Evolutionary conservation across 2,113 vertebrate species (phyloP).

Genomic region (Henicopernis longicauda): DNA sequence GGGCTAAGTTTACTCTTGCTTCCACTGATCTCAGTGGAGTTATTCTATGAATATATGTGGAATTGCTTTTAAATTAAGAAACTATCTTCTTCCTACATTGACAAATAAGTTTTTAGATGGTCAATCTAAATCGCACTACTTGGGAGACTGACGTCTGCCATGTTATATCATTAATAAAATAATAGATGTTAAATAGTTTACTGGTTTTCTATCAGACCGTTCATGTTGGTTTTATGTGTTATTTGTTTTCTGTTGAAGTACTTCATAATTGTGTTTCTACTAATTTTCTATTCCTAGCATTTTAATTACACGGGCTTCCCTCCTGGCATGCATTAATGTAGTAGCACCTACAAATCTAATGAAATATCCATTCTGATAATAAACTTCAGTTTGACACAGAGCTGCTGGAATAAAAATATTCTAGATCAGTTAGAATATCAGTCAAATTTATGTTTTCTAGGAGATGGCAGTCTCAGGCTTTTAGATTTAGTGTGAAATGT

Average conservation of each 20-base stretch:
- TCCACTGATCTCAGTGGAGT: background rate
- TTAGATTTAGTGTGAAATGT: background rate
- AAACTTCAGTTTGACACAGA: background rate
- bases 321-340: background rate
- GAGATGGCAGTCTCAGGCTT: background rate
- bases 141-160: background rate
- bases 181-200: background rate
- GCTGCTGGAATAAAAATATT: background rate
- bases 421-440: background rate
- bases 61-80: background rate
- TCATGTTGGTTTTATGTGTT: background rate
- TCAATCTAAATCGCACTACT: background rate
- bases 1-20: background rate
- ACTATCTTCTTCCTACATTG: background rate
- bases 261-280: background rate
- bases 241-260: background rate
- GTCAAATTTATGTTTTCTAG: background rate
- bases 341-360: background rate
- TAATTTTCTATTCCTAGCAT: background rate
- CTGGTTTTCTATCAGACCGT: background rate
- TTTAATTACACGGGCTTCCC: background rate
- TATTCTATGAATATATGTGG: background rate
- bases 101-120: background rate
- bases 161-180: background rate
- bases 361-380: background rate